These are phyloP conservation scores for Kobus ellipsiprymnus DNA, from an alignment of 2,113 vertebrate species.

Conservation along the genomic window DNA sequence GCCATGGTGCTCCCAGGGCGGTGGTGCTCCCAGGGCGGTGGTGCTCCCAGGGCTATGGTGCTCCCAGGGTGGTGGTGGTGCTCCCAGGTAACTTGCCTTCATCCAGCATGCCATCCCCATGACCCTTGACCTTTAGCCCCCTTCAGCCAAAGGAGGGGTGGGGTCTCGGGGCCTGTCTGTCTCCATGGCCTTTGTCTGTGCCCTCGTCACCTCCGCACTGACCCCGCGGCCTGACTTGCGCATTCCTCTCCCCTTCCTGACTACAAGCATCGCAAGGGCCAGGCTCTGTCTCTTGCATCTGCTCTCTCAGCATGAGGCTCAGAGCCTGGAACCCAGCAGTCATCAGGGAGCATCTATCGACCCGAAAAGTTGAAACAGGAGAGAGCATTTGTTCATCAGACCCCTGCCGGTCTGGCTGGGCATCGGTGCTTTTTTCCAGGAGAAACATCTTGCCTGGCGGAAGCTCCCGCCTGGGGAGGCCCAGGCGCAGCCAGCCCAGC, in stretches of 20 bases:
- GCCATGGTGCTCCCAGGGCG: rapidly evolving
- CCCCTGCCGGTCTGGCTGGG: not conserved
- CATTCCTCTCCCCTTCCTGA: not conserved
- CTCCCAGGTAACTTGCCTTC: not conserved
- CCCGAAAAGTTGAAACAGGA: not conserved
- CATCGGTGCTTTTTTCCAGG: not conserved
- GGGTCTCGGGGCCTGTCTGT: not conserved
- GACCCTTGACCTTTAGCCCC: rapidly evolving
- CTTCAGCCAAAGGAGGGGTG: too few species aligned
- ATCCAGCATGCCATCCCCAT: too few species aligned
- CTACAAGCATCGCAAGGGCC: not conserved
- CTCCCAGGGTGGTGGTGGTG: rapidly evolving
- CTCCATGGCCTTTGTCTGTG: not conserved
- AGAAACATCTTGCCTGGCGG: not conserved
- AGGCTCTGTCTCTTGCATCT: not conserved
- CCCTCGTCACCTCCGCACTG: rapidly evolving
- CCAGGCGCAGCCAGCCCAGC: rapidly evolving
- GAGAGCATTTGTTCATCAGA: not conserved
- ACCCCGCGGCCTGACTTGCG: rapidly evolving
- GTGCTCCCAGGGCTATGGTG: too few species aligned
- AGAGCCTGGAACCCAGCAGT: not conserved
- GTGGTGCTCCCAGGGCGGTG: too few species aligned
- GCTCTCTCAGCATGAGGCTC: not conserved
- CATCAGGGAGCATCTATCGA: not conserved
- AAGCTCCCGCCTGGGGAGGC: not conserved